phyloP scores from a whole-genome alignment of 2,797 vertebrate genomes.

The Epinephelus awoara region DNA sequence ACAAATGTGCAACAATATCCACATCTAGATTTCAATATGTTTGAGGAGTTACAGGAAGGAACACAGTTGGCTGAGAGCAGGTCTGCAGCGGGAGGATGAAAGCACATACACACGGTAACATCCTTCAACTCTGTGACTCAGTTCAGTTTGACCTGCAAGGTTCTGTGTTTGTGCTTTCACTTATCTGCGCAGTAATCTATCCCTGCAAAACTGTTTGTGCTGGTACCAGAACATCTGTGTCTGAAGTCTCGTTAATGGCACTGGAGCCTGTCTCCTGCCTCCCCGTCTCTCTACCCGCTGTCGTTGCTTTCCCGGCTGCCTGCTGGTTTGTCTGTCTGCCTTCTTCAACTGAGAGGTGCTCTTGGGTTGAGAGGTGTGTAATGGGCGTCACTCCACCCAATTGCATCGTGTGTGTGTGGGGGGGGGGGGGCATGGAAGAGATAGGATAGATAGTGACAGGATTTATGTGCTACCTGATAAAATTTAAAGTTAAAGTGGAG shows the following conservation, averaged over 20 bases:
- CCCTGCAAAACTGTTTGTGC: slow-evolving; percentile 34
- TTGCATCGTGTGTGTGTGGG: slow-evolving; percentile 6
- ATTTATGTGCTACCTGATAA: slow-evolving; percentile 75
- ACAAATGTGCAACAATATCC: background rate
- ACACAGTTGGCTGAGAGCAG: slow-evolving; percentile 12
- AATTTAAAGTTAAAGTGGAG: slow-evolving; percentile 67
- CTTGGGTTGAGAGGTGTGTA: slow-evolving; percentile 45
- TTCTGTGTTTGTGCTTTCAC: slow-evolving; percentile 49
- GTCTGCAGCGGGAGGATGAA: slow-evolving; percentile 28
- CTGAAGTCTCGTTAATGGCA: slow-evolving; percentile 59
- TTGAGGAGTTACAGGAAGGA: slow-evolving; percentile 17
- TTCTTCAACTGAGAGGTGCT: slow-evolving; percentile 27
- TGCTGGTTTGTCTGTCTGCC: slow-evolving; percentile 8
- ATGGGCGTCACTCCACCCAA: slow-evolving; percentile 30
- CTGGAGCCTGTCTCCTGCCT: slow-evolving; percentile 53
- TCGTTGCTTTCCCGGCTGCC: background rate
- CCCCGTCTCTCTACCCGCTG: slow-evolving; percentile 6
- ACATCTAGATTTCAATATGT: background rate
- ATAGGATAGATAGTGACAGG: slow-evolving; percentile 33
- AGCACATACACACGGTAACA: slow-evolving; percentile 13
- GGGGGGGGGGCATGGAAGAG: background rate
- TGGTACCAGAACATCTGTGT: slow-evolving; percentile 44
- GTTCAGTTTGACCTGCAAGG: slow-evolving; percentile 45
- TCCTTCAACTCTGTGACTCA: slow-evolving; percentile 45
- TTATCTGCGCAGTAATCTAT: slow-evolving; percentile 54